Evolutionary conservation across 2,888 invertebrate genomes (phyloP).

Genomic region (Agrotis ipsilon): DNA sequence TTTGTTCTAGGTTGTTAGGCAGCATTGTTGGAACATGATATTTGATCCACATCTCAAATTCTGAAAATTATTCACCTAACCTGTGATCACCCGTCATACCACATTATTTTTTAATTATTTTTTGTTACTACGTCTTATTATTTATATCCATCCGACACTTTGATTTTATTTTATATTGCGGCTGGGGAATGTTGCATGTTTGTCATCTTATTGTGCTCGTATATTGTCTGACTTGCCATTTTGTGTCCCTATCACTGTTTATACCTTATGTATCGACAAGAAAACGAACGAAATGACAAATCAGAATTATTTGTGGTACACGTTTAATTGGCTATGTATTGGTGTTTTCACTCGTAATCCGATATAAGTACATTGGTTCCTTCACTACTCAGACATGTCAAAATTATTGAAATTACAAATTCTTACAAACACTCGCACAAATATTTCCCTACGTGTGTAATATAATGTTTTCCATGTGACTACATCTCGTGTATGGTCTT

Average conservation of each 20-base stretch:
- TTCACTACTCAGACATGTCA: slow-evolving; percentile 47
- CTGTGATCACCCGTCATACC: slow-evolving; percentile 84
- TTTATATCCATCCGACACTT: slow-evolving; percentile 89
- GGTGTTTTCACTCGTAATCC: slow-evolving; percentile 62
- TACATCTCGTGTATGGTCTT: slow-evolving; percentile 40
- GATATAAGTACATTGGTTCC: slow-evolving; percentile 74
- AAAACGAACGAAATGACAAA: slow-evolving; percentile 67
- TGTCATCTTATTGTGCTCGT: slow-evolving; percentile 75
- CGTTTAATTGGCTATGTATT: slow-evolving; percentile 75
- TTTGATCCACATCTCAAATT: slow-evolving; percentile 62
- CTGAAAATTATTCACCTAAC: slow-evolving; percentile 79
- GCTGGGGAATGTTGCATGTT: slow-evolving; percentile 91
- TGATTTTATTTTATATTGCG: slow-evolving; percentile 86
- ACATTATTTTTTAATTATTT: slow-evolving; percentile 75
- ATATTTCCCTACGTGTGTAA: slow-evolving; percentile 51
- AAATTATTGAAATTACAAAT: slow-evolving; percentile 58
- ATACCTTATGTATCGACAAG: slow-evolving; percentile 28
- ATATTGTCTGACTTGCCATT: slow-evolving; percentile 75
- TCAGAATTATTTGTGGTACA: slow-evolving; percentile 66
- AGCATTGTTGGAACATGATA: slow-evolving; percentile 64
- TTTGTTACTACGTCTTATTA: slow-evolving; percentile 76
- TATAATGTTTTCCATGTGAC: slow-evolving; percentile 43
- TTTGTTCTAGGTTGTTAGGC: slow-evolving; percentile 68
- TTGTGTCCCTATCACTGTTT: slow-evolving; percentile 51
- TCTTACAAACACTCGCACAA: slow-evolving; percentile 51